A percentile compares a stretch with the other conserved stretches of the same genome.
Conservation (phyloP, 2,113 vertebrate genomes). For the Myotis yumanensis region DNA sequence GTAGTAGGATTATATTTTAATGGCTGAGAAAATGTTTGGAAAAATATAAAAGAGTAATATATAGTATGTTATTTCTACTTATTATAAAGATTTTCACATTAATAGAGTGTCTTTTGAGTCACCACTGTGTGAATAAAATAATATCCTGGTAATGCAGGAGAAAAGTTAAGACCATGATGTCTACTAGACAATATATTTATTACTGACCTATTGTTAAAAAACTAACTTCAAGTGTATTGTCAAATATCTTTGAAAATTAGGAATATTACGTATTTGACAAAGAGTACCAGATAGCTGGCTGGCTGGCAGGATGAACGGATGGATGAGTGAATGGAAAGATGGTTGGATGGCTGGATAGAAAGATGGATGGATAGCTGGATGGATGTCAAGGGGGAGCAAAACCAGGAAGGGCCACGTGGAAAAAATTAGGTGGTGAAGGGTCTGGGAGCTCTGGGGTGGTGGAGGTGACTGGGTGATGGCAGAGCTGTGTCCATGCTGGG, state of each 20-base stretch:
- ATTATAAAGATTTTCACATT: background rate
- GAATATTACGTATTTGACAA: background rate
- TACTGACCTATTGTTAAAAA: background rate
- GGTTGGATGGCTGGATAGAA: background rate
- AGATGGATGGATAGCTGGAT: background rate
- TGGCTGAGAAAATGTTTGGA: background rate
- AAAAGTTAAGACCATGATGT: background rate
- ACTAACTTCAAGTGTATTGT: background rate
- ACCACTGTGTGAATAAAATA: background rate
- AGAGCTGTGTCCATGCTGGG: accelerated
- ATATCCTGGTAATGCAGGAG: background rate
- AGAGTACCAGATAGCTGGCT: too few species aligned
- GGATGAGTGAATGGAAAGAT: background rate
- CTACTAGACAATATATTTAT: background rate
- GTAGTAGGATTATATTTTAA: background rate
- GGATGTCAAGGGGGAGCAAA: accelerated
- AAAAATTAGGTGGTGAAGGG: accelerated
- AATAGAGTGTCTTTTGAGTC: background rate
- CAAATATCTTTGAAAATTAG: background rate
- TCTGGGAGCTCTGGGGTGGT: background rate
- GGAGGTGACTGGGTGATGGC: background rate
- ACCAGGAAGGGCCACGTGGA: background rate
- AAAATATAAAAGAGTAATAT: background rate
- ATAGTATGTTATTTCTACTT: background rate
- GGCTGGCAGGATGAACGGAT: background rate